Conservation (phyloP, 2,888 invertebrate species). For the Oligia strigilis region DNA sequence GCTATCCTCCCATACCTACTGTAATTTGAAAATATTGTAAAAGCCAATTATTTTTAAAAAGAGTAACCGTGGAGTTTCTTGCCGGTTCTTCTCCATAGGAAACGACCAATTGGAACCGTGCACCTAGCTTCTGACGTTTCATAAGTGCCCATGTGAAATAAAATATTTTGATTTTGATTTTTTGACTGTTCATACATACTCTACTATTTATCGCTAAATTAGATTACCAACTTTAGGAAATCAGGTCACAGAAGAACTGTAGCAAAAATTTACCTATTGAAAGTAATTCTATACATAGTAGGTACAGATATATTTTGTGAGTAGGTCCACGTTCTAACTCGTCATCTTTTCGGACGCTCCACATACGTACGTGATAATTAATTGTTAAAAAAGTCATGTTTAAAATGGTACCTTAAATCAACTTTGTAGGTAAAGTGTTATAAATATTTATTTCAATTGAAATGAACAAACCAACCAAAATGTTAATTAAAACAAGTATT, state of each 20-base stretch:
- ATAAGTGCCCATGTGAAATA: too few relatives aligned
- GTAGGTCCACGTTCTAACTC: not conserved
- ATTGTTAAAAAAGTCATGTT: not conserved
- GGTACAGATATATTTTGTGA: not conserved
- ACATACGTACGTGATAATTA: slow-evolving; percentile 2
- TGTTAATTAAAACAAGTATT: slow-evolving; percentile 48
- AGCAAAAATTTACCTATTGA: not conserved
- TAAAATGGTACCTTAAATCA: not conserved
- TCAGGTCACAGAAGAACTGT: not conserved
- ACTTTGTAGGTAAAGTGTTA: not conserved
- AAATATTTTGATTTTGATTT: too few relatives aligned
- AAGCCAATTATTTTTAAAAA: too few relatives aligned
- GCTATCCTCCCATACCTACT: too few relatives aligned
- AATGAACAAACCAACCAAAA: slow-evolving; percentile 24
- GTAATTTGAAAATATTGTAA: too few relatives aligned
- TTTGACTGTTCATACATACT: too few relatives aligned
- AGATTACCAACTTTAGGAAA: not conserved
- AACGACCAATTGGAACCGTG: too few relatives aligned
- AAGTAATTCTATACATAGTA: not conserved
- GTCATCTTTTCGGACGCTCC: not conserved
- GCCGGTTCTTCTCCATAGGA: too few relatives aligned
- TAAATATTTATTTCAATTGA: slow-evolving; percentile 19
- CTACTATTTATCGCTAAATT: not conserved
- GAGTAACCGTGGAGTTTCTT: too few relatives aligned
- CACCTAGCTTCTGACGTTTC: too few relatives aligned